Conservation (phyloP, 1,140 invertebrate genomes). For the Penaeus indicus region DNA sequence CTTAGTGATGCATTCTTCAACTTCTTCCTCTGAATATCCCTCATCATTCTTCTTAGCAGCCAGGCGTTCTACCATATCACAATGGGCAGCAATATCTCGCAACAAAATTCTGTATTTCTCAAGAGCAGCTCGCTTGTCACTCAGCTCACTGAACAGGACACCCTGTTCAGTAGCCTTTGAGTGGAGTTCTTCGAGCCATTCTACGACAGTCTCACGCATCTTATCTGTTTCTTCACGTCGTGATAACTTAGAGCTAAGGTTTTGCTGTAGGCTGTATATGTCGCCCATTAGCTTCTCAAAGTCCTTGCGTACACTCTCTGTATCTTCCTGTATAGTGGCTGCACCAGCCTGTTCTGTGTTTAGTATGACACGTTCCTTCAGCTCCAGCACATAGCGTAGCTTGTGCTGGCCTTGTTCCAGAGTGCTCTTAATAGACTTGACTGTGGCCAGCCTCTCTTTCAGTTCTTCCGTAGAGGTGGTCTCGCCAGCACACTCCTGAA, state of each 20-base stretch:
- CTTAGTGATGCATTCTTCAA: constrained; percentile 78
- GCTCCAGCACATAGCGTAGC: constrained; percentile 84
- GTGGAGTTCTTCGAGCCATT: constrained; percentile 89
- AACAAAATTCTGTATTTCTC: constrained; percentile 82
- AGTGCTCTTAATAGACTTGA: constrained; percentile 86
- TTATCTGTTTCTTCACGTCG: constrained; percentile 75
- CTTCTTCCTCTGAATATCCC: constrained; percentile 72
- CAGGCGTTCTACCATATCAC: constrained; percentile 78
- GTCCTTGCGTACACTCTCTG: constrained; percentile 87
- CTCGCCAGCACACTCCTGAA: constrained; percentile 77
- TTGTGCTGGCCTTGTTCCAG: constrained; percentile 93
- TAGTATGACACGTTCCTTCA: constrained; percentile 92
- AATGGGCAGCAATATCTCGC: constrained; percentile 83
- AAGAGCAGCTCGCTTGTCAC: constrained; percentile 88
- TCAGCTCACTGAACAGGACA: constrained; percentile 83
- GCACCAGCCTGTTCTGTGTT: constrained; percentile 90
- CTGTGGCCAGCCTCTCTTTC: constrained; percentile 84
- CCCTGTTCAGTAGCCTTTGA: constrained; percentile 79
- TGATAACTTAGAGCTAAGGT: constrained; percentile 58
- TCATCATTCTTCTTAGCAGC: constrained; percentile 68
- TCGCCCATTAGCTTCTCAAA: constrained; percentile 88
- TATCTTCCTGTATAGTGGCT: constrained; percentile 89
- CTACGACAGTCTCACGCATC: constrained; percentile 75
- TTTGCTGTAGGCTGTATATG: constrained; percentile 71
- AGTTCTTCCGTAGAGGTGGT: constrained; percentile 84